phyloP scores from a whole-genome alignment of 23 tunicate species.

The Aplidium turbinatum region DNA sequence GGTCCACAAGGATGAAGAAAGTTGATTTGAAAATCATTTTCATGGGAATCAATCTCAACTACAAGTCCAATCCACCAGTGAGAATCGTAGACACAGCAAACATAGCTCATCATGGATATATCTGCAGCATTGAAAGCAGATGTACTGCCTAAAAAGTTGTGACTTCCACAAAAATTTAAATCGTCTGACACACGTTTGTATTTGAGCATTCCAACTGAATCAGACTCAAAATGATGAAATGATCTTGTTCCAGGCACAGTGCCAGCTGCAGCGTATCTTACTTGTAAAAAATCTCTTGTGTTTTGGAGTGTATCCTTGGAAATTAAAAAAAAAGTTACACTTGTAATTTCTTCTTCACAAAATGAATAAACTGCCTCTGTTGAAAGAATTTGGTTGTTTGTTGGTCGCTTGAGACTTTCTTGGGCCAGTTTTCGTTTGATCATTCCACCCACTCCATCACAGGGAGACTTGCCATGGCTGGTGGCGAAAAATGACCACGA shows the following conservation, averaged over 20 bases:
- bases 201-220: conserved; percentile 11
- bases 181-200: conserved; percentile 21
- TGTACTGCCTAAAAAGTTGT: conserved; percentile 3
- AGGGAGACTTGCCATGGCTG: conserved; percentile 56
- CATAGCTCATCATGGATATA: conserved; percentile 16
- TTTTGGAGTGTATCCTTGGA: conserved; percentile 1
- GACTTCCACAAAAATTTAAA: conserved; percentile 5
- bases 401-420: conserved; percentile 24
- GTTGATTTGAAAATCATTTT: conserved; percentile 15
- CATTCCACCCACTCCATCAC: conserved; percentile 33
- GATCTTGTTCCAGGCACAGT: conserved; percentile 30
- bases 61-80: conserved; percentile 31
- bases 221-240: conserved; percentile 28
- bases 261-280: conserved; percentile 7
- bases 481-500: conserved; percentile 44
- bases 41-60: neutral
- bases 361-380: conserved; percentile 15
- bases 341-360: conserved; percentile 14
- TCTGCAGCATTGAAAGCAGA: neutral
- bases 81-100: conserved; percentile 7
- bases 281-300: conserved; percentile 6
- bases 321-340: conserved; percentile 12
- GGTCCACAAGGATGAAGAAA: conserved; percentile 26
- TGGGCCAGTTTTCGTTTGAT: conserved; percentile 9
- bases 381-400: conserved; percentile 17